These are phyloP conservation scores for Scaptodrosophila lebanonensis DNA, from an alignment of 1,140 invertebrate genomes.

Conservation along the genomic window DNA sequence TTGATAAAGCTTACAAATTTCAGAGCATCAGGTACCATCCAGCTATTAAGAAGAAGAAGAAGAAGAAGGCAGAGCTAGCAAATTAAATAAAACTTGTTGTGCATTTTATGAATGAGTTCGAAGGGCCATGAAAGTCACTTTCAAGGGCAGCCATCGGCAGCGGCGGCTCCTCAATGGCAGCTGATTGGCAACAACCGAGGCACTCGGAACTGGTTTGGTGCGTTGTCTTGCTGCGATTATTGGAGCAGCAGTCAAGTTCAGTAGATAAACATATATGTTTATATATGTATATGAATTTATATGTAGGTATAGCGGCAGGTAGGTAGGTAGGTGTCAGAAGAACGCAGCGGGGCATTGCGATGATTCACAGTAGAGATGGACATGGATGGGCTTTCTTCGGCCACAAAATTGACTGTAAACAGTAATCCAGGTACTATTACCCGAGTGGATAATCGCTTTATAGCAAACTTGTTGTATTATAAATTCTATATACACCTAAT, in stretches of 20 bases:
- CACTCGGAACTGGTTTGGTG: constrained; percentile 53
- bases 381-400: no score
- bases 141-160: constrained; percentile 12
- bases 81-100: constrained; percentile 48
- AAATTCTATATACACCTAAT: no score
- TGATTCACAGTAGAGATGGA: constrained; percentile 51
- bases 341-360: constrained; percentile 9
- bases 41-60: constrained; percentile 54
- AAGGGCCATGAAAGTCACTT: constrained; percentile 18
- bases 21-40: constrained; percentile 27
- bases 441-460: no score
- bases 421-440: no score
- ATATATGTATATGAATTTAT: no score
- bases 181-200: constrained; percentile 12
- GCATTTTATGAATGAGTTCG: constrained; percentile 47
- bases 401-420: no score
- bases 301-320: background rate
- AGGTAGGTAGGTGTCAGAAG: constrained; percentile 46
- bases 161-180: constrained; percentile 45
- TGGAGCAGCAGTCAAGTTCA: background rate
- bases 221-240: constrained; percentile 12
- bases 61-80: constrained; percentile 19
- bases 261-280: no score
- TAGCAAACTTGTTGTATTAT: no score
- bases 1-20: constrained; percentile 66